Evolutionary conservation across 2,113 vertebrate species (phyloP), one percentile per base, ranked within the genome.

Genomic region (Litocranius walleri): DNA sequence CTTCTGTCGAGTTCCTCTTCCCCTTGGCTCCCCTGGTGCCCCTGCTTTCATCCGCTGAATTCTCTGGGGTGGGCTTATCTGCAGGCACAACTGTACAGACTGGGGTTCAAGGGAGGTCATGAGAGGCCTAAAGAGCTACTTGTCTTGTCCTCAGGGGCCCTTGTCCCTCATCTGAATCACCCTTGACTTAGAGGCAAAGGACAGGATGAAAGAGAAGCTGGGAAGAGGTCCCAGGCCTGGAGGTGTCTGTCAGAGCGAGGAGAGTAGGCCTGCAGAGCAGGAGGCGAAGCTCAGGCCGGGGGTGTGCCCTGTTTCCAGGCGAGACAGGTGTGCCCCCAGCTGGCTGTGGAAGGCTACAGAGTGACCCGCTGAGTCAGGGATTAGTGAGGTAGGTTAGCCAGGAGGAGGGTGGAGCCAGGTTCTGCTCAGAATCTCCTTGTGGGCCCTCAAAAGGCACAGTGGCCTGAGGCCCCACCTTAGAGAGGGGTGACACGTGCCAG

Each of bases 251-350:
- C 36, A 40, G 56, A 62, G 40, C 56, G 40, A 33, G 57, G 62
- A 62, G 43, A 21, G 59, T 0, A 13, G n/a, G 6, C 30, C 29
- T 2, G 2, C n/a, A n/a, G n/a, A 27, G 25, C 7, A 29, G 62
- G 77, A 64, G 48, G 52, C 3, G 36, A n/a, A 67, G 71, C 85
- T 40, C 5, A 15, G 48, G 62, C 50, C 4, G 25, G 77, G 33
- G 2, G n/a, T 45, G 36, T 7, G 19, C 16, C 57, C 19, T 19
- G 48, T 19, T 12, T 9, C 8, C 7, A 7, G 3, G 40, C 57
- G 33, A 54, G 30, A 50, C 17, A 50, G 45, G 6, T 45, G 3
- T 33, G 30, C 3, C 77, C 93, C 54, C 21, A 48, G 56, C 36
- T 67, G 54, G 52, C 81, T 48, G n/a, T 54, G 59, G 74, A 45